Evolutionary conservation across 1,140 invertebrate species (phyloP), one percentile per base, ranked within the genome.

Genomic region (Prorops nasuta): DNA sequence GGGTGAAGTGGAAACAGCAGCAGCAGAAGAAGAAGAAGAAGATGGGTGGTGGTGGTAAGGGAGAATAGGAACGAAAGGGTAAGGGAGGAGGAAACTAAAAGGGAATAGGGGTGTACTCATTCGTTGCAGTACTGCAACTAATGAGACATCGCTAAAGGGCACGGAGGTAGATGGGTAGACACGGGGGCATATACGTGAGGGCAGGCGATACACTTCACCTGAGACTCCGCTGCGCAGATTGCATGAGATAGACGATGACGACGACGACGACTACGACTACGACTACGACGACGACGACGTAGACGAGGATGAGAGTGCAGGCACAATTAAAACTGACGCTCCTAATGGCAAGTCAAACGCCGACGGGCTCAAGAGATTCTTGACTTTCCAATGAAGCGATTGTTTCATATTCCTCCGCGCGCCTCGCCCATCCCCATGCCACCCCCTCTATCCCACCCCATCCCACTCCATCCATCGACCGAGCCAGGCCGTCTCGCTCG

Each of bases 311-410:
- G 64, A 63, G 58, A 58, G 58, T 58, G 66, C 68, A 71, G 71
- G 68, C 72, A 76, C 74, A 77, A 78, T 77, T 78, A 78, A 78
- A 78, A 76, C 74, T 76, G 74, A 77, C 72, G 74, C 71, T 75
- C 64, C 74, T 78, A 77, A 78, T 78, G 76, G 74, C 76, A 76
- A 76, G 76, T 78, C 76, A 77, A 77, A 78, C 76, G 72, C 71
- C 71, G 69, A 72, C 72, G 69, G 66, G 68, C 73, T 75, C 69
- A 63, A 76, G 73, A 73, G 74, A 76, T 75, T 76, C 72, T 77
- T 74, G 74, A 76, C 73, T 77, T 76, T 76, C 75, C 74, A 77
- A 77, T 76, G 75, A 76, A 76, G 72, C 75, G 75, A 77, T 77
- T 77, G 75, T 77, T 77, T 77, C 69, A 69, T 76, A 77, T 76